These are phyloP conservation scores for Choloepus hoffmanni DNA, from an alignment of 2,113 vertebrate species.

Conservation along the genomic window DNA sequence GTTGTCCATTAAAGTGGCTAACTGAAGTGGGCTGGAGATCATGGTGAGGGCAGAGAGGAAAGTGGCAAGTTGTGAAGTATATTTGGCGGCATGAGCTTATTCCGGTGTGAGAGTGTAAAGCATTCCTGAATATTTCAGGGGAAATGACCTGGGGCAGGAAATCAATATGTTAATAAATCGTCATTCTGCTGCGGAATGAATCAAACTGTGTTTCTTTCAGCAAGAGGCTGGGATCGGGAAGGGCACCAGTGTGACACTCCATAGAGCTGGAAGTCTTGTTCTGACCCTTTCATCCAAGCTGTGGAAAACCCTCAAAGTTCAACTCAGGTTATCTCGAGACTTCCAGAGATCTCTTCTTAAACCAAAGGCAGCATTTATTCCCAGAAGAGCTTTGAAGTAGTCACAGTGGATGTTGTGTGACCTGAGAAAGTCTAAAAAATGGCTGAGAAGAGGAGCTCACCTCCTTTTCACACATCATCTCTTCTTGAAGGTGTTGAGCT, in stretches of 20 bases:
- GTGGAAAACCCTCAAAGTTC: conserved; percentile 8
- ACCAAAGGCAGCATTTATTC: conserved; percentile 71
- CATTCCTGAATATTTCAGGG: conserved; percentile 15
- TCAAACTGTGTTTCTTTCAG: conserved; percentile 32
- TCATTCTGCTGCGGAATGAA: conserved; percentile 56
- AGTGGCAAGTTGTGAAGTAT: not conserved
- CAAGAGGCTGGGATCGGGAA: conserved; percentile 46
- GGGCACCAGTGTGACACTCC: not conserved
- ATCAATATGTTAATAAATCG: conserved; percentile 14
- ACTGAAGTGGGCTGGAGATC: not conserved
- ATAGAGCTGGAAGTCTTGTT: conserved; percentile 42
- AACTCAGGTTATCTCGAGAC: conserved; percentile 26
- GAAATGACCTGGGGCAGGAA: conserved; percentile 32
- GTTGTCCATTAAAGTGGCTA: not conserved
- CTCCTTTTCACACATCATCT: not conserved
- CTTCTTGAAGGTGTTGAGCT: not conserved
- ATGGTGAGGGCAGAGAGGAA: not conserved
- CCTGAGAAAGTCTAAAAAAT: not conserved
- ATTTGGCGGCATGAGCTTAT: not conserved
- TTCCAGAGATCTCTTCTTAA: conserved; percentile 66
- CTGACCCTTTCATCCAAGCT: conserved; percentile 69
- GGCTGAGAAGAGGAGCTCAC: not conserved
- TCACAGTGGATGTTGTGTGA: not conserved
- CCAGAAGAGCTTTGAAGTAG: conserved; percentile 9
- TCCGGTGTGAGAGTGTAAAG: not conserved